Evolutionary conservation across 2,888 invertebrate species (phyloP).

Genomic region (Pachycephus smyrnensis): DNA sequence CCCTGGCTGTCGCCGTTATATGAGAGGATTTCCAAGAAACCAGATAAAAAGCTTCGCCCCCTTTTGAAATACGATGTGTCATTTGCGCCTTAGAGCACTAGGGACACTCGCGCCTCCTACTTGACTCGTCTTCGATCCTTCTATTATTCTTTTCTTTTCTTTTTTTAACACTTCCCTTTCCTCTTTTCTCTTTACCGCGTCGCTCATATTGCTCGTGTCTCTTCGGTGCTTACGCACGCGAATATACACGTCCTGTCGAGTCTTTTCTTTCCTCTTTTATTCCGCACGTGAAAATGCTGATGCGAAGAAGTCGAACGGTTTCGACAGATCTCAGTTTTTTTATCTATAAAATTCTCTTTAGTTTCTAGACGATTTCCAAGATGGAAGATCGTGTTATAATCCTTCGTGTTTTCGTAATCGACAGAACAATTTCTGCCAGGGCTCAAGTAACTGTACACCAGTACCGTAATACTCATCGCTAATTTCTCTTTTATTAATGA

Average conservation of each 20-base stretch:
- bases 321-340: background rate
- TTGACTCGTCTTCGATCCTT: background rate
- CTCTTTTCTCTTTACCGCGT: background rate
- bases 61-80: constrained; percentile 20
- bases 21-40: constrained; percentile 54
- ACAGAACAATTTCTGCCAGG: background rate
- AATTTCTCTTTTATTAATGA: background rate
- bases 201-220: background rate
- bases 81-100: background rate
- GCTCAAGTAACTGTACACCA: background rate
- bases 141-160: background rate
- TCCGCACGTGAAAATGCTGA: background rate
- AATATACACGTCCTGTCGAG: background rate
- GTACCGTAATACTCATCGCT: background rate
- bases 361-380: background rate
- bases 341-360: background rate
- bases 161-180: background rate
- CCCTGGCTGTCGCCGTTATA: constrained; percentile 47
- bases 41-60: constrained; percentile 47
- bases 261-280: background rate
- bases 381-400: background rate
- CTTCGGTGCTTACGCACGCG: background rate
- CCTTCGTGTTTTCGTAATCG: background rate
- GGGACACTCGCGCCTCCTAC: background rate
- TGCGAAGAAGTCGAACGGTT: background rate